phyloP scores from a whole-genome alignment of 1,140 invertebrate genomes.

The Lepidurus couesii region DNA sequence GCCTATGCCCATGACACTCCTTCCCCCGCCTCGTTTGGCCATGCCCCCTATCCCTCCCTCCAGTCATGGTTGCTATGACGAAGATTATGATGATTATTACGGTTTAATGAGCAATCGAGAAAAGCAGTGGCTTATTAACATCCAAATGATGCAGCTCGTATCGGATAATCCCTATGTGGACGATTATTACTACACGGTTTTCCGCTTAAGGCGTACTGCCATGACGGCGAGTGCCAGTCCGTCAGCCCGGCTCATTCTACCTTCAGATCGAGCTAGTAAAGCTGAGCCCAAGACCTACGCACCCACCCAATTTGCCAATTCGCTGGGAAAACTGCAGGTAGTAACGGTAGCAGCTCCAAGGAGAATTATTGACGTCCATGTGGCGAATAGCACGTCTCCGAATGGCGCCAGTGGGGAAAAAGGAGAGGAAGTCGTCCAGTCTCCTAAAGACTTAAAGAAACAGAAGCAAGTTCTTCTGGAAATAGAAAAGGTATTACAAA shows the following conservation, averaged over 20 bases:
- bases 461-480: slow-evolving; percentile 71
- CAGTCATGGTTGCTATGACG: slow-evolving; percentile 27
- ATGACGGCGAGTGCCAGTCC: slow-evolving; percentile 26
- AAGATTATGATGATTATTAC: slow-evolving; percentile 68
- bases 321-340: slow-evolving; percentile 71
- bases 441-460: slow-evolving; percentile 53
- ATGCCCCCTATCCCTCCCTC: not conserved
- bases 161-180: slow-evolving; percentile 78
- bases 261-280: slow-evolving; percentile 35
- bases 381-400: slow-evolving; percentile 52
- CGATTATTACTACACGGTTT: slow-evolving; percentile 74
- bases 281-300: slow-evolving; percentile 57
- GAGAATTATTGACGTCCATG: slow-evolving; percentile 85
- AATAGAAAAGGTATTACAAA: slow-evolving; percentile 60
- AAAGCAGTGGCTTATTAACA: slow-evolving; percentile 89
- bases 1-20: not conserved
- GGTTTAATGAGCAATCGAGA: slow-evolving; percentile 85
- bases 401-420: not conserved
- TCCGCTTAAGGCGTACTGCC: slow-evolving; percentile 42
- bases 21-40: not conserved
- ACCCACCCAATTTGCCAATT: slow-evolving; percentile 84
- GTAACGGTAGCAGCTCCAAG: slow-evolving; percentile 85
- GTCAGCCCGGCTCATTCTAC: slow-evolving; percentile 44
- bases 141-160: slow-evolving; percentile 80
- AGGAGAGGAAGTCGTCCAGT: slow-evolving; percentile 41